Conservation (phyloP, 1,140 invertebrate species). For the Diprion similis region DNA sequence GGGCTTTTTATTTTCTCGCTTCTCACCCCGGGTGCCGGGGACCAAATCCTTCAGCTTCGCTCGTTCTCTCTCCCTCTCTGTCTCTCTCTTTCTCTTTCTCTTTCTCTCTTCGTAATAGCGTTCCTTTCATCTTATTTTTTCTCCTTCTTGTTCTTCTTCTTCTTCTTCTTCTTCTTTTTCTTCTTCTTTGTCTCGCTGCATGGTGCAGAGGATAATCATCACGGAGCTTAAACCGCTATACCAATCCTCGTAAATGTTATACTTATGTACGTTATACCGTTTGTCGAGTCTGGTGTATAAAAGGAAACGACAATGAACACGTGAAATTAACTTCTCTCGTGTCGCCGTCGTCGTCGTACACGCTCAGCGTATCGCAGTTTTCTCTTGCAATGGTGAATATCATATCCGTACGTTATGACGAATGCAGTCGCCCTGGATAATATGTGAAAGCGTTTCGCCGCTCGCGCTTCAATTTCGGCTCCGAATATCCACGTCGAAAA, state of each 20-base stretch:
- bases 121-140: constrained; percentile 26
- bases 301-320: no score
- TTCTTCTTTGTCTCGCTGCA: constrained; percentile 15
- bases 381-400: no score
- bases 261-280: no score
- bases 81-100: constrained; percentile 15
- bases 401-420: no score
- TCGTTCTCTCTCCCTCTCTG: constrained; percentile 26
- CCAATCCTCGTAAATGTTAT: no score
- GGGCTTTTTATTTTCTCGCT: constrained; percentile 35
- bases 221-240: constrained; percentile 11
- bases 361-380: no score
- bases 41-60: constrained; percentile 28
- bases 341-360: no score
- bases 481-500: not conserved
- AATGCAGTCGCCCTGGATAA: not conserved
- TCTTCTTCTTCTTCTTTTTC: constrained; percentile 23
- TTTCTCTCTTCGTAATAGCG: constrained; percentile 15
- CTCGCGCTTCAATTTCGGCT: no score
- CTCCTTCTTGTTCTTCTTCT: constrained; percentile 19
- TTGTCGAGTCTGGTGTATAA: no score
- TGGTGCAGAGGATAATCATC: not conserved
- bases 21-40: constrained; percentile 31
- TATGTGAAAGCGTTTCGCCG: not conserved
- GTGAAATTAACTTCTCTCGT: no score